Conservation (phyloP, 1,140 invertebrate species). For the Drosophila funebris region DNA sequence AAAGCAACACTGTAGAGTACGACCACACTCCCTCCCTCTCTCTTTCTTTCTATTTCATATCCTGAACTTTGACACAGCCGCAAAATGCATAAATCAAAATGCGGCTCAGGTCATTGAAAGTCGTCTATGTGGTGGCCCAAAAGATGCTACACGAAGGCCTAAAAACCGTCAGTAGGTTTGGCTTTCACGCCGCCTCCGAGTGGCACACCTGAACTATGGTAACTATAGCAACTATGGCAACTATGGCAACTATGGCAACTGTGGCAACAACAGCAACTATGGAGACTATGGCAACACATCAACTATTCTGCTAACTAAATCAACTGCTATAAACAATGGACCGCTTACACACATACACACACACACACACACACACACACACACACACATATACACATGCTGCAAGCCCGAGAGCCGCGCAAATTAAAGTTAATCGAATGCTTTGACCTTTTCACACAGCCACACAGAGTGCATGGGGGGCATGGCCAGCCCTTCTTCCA, state of each 20-base stretch:
- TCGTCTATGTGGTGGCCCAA: constrained; percentile 13
- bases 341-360: constrained; percentile 20
- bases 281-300: constrained; percentile 36
- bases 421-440: constrained; percentile 81
- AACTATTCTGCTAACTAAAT: constrained; percentile 63
- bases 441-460: constrained; percentile 73
- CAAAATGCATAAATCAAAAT: constrained; percentile 64
- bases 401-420: constrained; percentile 31
- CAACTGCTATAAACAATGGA: constrained; percentile 64
- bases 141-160: constrained; percentile 48
- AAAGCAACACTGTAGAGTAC: constrained; percentile 3
- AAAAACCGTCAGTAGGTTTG: constrained; percentile 52
- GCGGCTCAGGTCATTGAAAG: constrained; percentile 49
- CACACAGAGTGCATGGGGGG: constrained; percentile 31
- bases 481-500: constrained; percentile 58
- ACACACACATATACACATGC: constrained; percentile 4
- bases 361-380: constrained; percentile 12
- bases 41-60: constrained; percentile 17
- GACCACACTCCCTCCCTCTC: constrained; percentile 6
- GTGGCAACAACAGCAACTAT: constrained; percentile 29
- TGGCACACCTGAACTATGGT: constrained; percentile 63
- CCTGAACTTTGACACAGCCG: constrained; percentile 70
- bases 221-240: constrained; percentile 27
- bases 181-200: constrained; percentile 61
- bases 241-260: constrained; percentile 47